Percentiles rank a stretch among this genome's conserved stretches.
These are phyloP conservation scores for Drosophila koepferae DNA, from an alignment of 2,888 invertebrate genomes.

Conservation along the genomic window DNA sequence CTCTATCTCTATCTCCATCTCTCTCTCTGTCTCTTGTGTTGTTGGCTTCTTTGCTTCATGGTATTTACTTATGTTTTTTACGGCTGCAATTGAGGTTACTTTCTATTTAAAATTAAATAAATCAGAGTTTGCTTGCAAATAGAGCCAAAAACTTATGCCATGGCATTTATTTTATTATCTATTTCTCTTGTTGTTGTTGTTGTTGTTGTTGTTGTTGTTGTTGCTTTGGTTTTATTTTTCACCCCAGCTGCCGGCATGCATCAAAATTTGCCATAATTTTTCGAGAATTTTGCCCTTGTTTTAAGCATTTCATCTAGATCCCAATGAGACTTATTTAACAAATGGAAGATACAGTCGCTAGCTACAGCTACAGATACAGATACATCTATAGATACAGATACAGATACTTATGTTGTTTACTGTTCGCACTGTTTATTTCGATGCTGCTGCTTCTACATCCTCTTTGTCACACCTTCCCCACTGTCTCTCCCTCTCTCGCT, in stretches of 20 bases:
- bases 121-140: conserved; percentile 69
- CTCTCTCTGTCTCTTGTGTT: background rate
- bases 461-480: background rate
- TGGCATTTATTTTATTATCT: conserved; percentile 33
- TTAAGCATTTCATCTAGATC: conserved; percentile 44
- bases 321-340: conserved; percentile 32
- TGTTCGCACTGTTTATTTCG: conserved; percentile 13
- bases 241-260: conserved; percentile 73
- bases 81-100: conserved; percentile 79
- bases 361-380: conserved; percentile 6
- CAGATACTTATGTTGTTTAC: conserved; percentile 24
- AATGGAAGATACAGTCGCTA: conserved; percentile 13
- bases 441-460: background rate
- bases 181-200: conserved; percentile 14
- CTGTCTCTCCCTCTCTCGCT: background rate
- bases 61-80: conserved; percentile 75
- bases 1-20: background rate
- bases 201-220: conserved; percentile 14
- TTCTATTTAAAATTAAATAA: conserved; percentile 77
- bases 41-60: conserved; percentile 36
- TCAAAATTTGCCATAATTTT: conserved; percentile 77
- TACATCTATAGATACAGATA: background rate
- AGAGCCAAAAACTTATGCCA: conserved; percentile 40
- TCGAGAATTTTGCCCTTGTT: conserved; percentile 48
- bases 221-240: conserved; percentile 47